Percentiles rank a stretch among this genome's conserved stretches.
phyloP scores from a whole-genome alignment of 2,888 invertebrate species.

The Enoplolaimus lenunculus region DNA sequence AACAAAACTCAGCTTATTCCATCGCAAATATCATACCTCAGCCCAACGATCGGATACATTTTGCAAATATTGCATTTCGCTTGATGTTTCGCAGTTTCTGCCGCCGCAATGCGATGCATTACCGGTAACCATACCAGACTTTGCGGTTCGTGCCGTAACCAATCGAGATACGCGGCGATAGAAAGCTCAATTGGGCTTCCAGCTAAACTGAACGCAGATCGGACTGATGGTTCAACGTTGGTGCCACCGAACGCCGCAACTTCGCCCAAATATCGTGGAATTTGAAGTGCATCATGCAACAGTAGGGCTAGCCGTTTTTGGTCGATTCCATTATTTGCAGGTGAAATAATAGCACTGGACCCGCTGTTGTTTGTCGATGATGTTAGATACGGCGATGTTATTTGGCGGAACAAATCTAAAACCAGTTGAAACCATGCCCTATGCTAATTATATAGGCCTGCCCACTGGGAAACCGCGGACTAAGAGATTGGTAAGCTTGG shows the following conservation, averaged over 20 bases:
- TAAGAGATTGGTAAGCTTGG: too few relatives aligned
- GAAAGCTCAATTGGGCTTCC: conserved; percentile 15
- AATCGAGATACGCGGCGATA: conserved; percentile 69
- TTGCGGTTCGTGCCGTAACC: conserved; percentile 95
- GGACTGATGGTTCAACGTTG: conserved; percentile 93
- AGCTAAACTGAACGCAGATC: conserved; percentile 65
- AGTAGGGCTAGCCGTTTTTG: conserved; percentile 81
- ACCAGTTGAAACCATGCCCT: too few relatives aligned
- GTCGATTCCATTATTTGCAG: conserved; percentile 78
- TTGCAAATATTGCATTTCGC: conserved; percentile 98
- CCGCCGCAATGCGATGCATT: conserved; percentile 80
- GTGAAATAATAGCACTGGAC: too few relatives aligned
- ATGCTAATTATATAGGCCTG: too few relatives aligned
- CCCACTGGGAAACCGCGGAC: too few relatives aligned
- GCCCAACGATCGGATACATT: conserved; percentile 88
- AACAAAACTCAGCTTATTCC: too few relatives aligned
- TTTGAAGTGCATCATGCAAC: conserved; percentile 79
- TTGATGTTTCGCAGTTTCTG: conserved; percentile 86
- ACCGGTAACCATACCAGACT: conserved; percentile 98
- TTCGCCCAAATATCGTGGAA: conserved; percentile 89
- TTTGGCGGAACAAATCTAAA: conserved; percentile 77
- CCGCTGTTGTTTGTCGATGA: not conserved
- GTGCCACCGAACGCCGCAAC: conserved; percentile 99
- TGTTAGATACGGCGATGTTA: conserved; percentile 56
- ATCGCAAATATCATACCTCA: too few relatives aligned